Evolutionary conservation across 2,888 invertebrate species (phyloP).

Genomic region (Auanema freiburgensis): DNA sequence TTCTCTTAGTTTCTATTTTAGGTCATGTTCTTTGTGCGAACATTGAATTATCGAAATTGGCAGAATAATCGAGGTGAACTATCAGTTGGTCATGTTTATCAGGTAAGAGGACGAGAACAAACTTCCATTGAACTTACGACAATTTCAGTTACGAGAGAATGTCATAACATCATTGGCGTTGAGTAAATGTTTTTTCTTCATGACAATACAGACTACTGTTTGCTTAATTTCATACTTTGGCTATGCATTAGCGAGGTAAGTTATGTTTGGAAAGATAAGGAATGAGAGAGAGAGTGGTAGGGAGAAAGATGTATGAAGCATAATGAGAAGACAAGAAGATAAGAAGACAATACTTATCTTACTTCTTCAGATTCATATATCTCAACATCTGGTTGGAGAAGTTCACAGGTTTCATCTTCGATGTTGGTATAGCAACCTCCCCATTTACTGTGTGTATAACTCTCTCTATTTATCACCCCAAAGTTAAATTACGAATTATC

Average conservation of each 20-base stretch:
- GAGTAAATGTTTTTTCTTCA: slow-evolving; percentile 13
- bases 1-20: slow-evolving; percentile 3
- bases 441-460: slow-evolving; percentile 12
- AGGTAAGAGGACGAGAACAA: slow-evolving; percentile 8
- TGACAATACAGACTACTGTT: slow-evolving; percentile 15
- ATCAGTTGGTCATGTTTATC: slow-evolving; percentile 16
- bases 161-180: slow-evolving; percentile 16
- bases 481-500: slow-evolving; percentile 8
- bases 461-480: slow-evolving; percentile 3
- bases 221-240: slow-evolving; percentile 15
- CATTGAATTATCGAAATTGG: slow-evolving; percentile 13
- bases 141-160: slow-evolving; percentile 18
- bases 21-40: slow-evolving; percentile 17
- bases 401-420: slow-evolving; percentile 17
- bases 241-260: slow-evolving; percentile 5
- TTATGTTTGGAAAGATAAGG: neutral
- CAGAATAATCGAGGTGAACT: slow-evolving; percentile 14
- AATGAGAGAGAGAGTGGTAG: neutral
- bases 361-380: neutral
- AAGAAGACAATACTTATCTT: neutral
- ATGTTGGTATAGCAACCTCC: slow-evolving; percentile 13
- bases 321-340: neutral
- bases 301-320: too few relatives aligned
- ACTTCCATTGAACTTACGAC: neutral
- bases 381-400: slow-evolving; percentile 3